Evolutionary conservation across 2,113 vertebrate genomes (phyloP).

Genomic region (rat (Rattus norvegicus)): GRCr8 NC_086019.1:186243001-186243500

Average conservation of each 20-base stretch:
- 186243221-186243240: not conserved
- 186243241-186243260: not conserved
- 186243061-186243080: too few relatives aligned
- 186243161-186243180: not conserved
- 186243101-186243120: too few relatives aligned
- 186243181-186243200: not conserved
- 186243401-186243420: not conserved
- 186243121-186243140: too few relatives aligned
- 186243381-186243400: not conserved
- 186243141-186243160: too few relatives aligned
- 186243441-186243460: not conserved
- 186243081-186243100: too few relatives aligned
- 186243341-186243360: not conserved
- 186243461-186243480: not conserved
- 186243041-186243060: too few relatives aligned
- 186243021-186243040: not conserved
- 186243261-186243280: not conserved
- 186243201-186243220: not conserved
- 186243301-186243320: not conserved
- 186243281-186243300: not conserved
- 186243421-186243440: not conserved
- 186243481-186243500: not conserved
- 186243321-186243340: not conserved
- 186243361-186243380: not conserved
- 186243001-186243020: not conserved